A percentile compares a stretch with the other conserved stretches of the same genome.
phyloP scores from a whole-genome alignment of 2,113 vertebrate species.

The Noctilio leporinus region DNA sequence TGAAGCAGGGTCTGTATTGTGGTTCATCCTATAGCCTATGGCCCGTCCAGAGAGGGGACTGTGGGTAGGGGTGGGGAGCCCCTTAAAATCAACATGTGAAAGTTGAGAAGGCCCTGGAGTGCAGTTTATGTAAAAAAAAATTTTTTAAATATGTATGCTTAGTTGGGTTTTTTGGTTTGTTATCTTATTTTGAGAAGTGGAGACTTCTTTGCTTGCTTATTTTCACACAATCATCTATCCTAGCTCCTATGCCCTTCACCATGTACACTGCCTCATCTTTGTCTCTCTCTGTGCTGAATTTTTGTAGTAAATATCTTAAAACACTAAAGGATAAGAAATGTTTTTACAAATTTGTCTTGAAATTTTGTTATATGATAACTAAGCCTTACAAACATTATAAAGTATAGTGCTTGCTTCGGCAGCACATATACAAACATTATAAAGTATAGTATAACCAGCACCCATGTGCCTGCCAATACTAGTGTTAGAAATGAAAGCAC shows the following conservation, averaged over 20 bases:
- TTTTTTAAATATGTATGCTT: neutral
- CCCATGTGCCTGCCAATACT: neutral
- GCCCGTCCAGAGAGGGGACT: too few relatives aligned
- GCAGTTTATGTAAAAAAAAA: neutral
- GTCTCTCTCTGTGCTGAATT: neutral
- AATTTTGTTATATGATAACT: neutral
- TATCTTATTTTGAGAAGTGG: slow-evolving; percentile 11
- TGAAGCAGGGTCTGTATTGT: neutral
- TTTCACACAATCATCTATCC: neutral
- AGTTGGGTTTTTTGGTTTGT: neutral
- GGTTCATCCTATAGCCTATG: neutral
- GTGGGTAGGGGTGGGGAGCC: fast-evolving
- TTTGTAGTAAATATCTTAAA: slow-evolving; percentile 2
- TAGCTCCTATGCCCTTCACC: neutral
- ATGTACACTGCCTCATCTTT: neutral
- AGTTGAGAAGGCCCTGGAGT: neutral
- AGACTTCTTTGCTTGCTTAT: neutral
- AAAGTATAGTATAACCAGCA: neutral
- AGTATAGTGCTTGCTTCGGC: too few relatives aligned
- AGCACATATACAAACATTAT: neutral
- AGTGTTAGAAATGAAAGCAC: neutral
- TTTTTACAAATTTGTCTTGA: neutral
- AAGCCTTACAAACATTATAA: neutral
- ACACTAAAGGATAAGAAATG: neutral
- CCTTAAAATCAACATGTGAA: neutral